Base-by-base conservation (phyloP, 1,140 invertebrate genomes). In the Microplitis demolitor region DNA sequence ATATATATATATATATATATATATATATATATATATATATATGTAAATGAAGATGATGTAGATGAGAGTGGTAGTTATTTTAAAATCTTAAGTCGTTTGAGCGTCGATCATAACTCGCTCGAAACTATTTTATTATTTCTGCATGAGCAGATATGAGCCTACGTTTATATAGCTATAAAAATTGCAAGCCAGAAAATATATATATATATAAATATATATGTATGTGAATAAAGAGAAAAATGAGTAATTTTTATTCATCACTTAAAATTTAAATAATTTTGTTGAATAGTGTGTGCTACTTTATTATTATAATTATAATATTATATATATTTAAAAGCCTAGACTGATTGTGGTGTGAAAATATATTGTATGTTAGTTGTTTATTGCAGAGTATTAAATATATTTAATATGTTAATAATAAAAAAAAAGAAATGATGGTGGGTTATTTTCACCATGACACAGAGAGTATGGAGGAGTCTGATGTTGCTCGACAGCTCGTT, bases 401-500 rank as follows among this genome's bases (percentile, higher is more conserved):
- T 33, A 31, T 33, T 24, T 24, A 56, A 16, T 16, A 56, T n/a
- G 16, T 13, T 56, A 56, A 61, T 31, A 31, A 61, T 8, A 24
- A 31, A 64, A 34, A 39, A 39, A 39, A 14, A 6, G 33, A 8
- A 62, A 62, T 31, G 8, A 64, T 13, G 16, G 13, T 64, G 11
- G 37, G 37, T 72, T 72, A 72, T 72, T 66, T 66, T 58, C 70
- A 66, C 62, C 54, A 66, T 31, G 31, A 53, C 54, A 66, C 70
- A 66, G 37, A 37, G 51, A 64, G 61, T 37, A 14, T 16, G 51
- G 73, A 45, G 39, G 39, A 45, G 39, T 45, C 39, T 45, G 39
- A 45, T 45, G 39, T 45, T 9, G 39, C 39, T 60, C 73, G 69
- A 71, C 69, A 74, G 73, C 73, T 74, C 73, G 73, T 74, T 74